Base-by-base conservation (phyloP, 2,797 vertebrate species). In the Denticeps clupeoides region DNA sequence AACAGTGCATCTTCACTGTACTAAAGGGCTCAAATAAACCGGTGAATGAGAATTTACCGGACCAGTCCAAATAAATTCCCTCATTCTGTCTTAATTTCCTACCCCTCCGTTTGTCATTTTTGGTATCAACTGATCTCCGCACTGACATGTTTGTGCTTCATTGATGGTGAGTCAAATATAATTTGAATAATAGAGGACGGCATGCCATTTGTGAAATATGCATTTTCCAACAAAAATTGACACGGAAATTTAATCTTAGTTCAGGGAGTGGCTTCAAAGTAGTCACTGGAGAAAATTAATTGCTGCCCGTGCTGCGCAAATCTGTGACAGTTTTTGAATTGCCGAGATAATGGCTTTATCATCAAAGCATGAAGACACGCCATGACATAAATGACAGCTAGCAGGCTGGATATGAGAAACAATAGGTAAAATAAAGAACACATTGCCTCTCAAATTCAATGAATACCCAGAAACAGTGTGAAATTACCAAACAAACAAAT, bases 301-400 rank as follows among this genome's bases (percentile, higher is more conserved):
- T 62, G 64, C 63, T 68, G 12, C 57, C 70, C 45, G 16, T 56
- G 49, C 62, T 3, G 63, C 24, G 57, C 28, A 50, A 40, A 45
- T 33, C 31, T 58, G 63, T 69, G 76, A 73, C 77, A 72, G 67
- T 41, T 60, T 53, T 59, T 75, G 73, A 75, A 72, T 66, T 45
- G 67, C 60, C 59, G 37, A 58, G 67, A 77, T 79, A 79, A 78
- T 72, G 68, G 59, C 70, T 79, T 72, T 61, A 73, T 78, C 70
- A 65, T 72, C 55, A 42, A 57, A 57, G 55, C 59, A 54, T 60
- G 60, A 65, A 67, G 59, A 50, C 62, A 59, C 59, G 32, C 26
- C 32, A 44, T 47, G 59, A 65, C 60, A 64, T 49, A 60, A 67
- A 71, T 65, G 67, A 71, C 68, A 67, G 60, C 65, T 49, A 53